Evolutionary conservation across 2,113 vertebrate genomes (phyloP).

Genomic region (Marcusenius ussheri): DNA sequence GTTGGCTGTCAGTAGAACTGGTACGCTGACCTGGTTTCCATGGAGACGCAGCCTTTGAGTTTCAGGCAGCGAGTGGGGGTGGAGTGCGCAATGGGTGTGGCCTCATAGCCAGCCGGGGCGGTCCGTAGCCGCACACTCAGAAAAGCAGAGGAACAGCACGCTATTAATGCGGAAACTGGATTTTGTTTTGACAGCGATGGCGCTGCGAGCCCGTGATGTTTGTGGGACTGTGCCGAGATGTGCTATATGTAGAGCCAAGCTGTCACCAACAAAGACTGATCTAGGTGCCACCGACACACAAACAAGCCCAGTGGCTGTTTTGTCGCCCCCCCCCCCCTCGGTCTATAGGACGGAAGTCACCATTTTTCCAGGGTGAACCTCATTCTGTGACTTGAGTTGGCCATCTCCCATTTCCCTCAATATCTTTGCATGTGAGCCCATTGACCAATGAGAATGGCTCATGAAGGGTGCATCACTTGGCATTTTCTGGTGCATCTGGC

Average conservation of each 20-base stretch:
- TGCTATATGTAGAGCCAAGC: neutral
- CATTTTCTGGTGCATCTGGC: neutral
- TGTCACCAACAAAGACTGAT: neutral
- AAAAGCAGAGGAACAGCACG: neutral
- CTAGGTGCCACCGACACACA: neutral
- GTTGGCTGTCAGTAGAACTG: slow-evolving; percentile 40
- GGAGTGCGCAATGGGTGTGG: slow-evolving; percentile 37
- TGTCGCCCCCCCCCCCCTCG: neutral
- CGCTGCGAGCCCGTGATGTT: too few relatives aligned
- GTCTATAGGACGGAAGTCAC: neutral
- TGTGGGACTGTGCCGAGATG: neutral
- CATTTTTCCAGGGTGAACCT: neutral
- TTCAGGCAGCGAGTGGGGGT: slow-evolving; percentile 47
- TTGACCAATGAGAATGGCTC: neutral
- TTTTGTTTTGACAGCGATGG: neutral
- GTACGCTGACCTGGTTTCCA: slow-evolving; percentile 65
- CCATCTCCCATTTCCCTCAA: neutral
- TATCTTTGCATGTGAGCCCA: neutral
- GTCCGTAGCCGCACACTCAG: neutral
- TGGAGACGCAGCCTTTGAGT: slow-evolving; percentile 59
- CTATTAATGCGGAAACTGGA: neutral
- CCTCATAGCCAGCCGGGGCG: slow-evolving; percentile 18
- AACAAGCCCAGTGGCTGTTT: neutral
- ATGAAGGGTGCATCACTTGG: neutral
- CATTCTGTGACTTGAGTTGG: neutral